Evolutionary conservation across 2,797 vertebrate genomes (phyloP).

Genomic region (Poecilia velifera): DNA sequence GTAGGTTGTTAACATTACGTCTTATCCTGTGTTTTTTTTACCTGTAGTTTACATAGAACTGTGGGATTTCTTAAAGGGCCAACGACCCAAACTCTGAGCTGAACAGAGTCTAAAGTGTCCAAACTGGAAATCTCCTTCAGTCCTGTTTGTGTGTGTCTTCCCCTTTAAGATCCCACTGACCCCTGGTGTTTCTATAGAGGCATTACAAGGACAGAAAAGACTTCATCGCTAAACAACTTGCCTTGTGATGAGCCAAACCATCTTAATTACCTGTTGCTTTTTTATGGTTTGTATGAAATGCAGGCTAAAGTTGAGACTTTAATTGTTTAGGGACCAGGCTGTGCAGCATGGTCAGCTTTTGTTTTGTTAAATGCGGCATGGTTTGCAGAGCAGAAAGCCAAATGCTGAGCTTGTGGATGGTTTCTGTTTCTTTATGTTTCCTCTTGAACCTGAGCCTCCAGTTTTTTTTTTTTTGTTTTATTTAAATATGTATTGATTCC

Average conservation of each 20-base stretch:
- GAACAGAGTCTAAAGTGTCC: not conserved
- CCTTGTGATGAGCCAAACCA: not conserved
- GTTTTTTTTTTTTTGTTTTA: not conserved
- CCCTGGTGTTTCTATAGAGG: not conserved
- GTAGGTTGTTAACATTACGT: not conserved
- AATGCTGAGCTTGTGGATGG: not conserved
- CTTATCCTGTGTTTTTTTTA: not conserved
- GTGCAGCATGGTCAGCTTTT: not conserved
- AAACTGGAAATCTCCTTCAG: too few species aligned
- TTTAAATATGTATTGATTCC: not conserved
- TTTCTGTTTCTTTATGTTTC: constrained; percentile 10
- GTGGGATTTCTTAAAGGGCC: not conserved
- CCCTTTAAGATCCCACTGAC: not conserved
- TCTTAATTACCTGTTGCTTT: not conserved
- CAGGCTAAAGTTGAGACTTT: not conserved
- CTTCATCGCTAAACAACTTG: not conserved
- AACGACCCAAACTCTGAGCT: not conserved
- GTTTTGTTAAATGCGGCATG: not conserved
- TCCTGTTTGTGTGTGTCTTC: not conserved
- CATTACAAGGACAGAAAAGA: not conserved
- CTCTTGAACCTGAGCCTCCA: not conserved
- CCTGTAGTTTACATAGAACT: not conserved
- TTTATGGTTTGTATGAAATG: not conserved
- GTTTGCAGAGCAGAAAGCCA: not conserved
- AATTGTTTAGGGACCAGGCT: not conserved